A percentile compares a stretch with the other conserved stretches of the same genome.
Evolutionary conservation across 2,888 invertebrate genomes (phyloP).

Genomic region (Acheta domesticus): DNA sequence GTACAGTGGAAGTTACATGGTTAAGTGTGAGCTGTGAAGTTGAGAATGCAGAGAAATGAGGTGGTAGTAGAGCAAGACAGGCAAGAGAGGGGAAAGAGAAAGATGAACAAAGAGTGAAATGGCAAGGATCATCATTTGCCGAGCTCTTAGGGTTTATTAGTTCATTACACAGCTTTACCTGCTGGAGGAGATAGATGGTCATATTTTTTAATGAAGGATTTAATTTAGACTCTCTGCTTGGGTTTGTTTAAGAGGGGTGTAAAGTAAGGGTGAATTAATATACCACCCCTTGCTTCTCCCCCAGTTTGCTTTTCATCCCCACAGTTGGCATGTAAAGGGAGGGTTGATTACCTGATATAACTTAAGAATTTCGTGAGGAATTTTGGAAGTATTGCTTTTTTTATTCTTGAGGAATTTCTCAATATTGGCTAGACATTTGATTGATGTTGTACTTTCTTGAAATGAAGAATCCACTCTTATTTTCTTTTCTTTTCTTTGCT

Average conservation of each 20-base stretch:
- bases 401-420: too few species aligned
- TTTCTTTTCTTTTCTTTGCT: too few species aligned
- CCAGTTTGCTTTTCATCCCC: background rate
- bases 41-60: background rate
- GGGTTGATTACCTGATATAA: too few species aligned
- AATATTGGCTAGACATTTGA: too few species aligned
- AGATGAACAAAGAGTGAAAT: background rate
- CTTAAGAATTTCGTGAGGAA: too few species aligned
- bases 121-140: background rate
- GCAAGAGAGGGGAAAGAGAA: background rate
- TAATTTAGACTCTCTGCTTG: conserved; percentile 18
- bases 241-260: background rate
- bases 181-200: background rate
- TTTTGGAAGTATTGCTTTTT: too few species aligned
- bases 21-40: background rate
- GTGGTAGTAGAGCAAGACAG: background rate
- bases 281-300: background rate
- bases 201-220: conserved; percentile 4
- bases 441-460: too few species aligned
- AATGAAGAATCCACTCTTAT: too few species aligned
- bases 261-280: background rate
- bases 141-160: background rate
- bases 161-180: background rate
- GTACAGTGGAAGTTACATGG: background rate
- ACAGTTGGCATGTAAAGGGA: background rate